phyloP scores from a whole-genome alignment of 2,888 invertebrate species.

The Athripsodes cinereus region DNA sequence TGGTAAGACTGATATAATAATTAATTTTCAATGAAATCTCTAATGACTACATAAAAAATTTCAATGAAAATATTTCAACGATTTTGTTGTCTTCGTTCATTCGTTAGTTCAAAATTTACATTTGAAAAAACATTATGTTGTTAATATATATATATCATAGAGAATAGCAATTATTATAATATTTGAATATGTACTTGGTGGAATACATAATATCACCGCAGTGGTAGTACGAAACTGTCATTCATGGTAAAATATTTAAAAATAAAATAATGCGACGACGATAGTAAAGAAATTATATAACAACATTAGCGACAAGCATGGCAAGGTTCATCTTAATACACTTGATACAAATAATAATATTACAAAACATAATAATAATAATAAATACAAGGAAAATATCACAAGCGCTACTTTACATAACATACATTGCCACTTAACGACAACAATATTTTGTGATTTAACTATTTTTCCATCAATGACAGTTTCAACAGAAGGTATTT shows the following conservation, averaged over 20 bases:
- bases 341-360: not conserved
- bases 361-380: not conserved
- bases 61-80: too few relatives aligned
- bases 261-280: too few relatives aligned
- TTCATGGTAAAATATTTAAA: not conserved
- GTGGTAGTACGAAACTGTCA: not conserved
- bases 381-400: not conserved
- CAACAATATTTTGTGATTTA: not conserved
- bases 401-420: not conserved
- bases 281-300: not conserved
- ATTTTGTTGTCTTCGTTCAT: too few relatives aligned
- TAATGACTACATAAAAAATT: too few relatives aligned
- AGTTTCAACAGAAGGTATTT: constrained; percentile 27
- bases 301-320: not conserved
- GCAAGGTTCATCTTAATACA: not conserved
- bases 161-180: too few relatives aligned
- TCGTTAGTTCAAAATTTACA: too few relatives aligned
- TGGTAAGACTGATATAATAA: too few relatives aligned
- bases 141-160: too few relatives aligned
- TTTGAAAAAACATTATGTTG: too few relatives aligned
- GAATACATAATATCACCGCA: too few relatives aligned
- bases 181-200: too few relatives aligned
- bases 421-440: not conserved
- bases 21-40: too few relatives aligned
- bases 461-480: not conserved